Evolutionary conservation across 2,113 vertebrate species (phyloP), one percentile per base, ranked within the genome.

Genomic region (Dicrurus megarhynchus): DNA sequence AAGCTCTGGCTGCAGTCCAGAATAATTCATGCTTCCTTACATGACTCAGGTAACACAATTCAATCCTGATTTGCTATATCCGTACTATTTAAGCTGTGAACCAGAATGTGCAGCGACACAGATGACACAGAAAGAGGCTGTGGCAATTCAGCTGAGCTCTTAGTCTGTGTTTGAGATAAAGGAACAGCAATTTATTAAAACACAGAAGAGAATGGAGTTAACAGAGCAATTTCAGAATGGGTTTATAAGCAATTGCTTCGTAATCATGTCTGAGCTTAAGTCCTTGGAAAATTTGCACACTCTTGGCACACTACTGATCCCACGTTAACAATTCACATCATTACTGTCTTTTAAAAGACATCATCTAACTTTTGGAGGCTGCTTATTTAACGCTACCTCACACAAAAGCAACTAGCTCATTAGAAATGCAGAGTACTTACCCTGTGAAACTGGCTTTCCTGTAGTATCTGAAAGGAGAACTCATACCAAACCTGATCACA

Each of bases 171-270:
- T 59, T 63, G 56, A 89, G 84, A 91, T 78, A 95, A 91, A 95
- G 44, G 44, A 93, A 77, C 35, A 52, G 55, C 68, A 88, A 88
- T 86, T 95, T 88, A 90, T 78, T 92, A 90, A 88, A 96, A 95
- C 60, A 92, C 32, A 74, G 75, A 95, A 85, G 47, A 90, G 52
- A 95, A 30, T 32, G 50, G 39, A 90, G 61, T 91, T 89, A 95
- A 87, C 56, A 71, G 73, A 95, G 76, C 92, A 91, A 92, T 86
- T 93, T 93, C 53, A 74, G 64, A 90, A 86, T 44, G n/a, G 4
- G 28, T 90, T 93, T 92, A 90, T 87, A 86, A 89, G 86, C 73
- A 95, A 90, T 81, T 93, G 90, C 79, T 86, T 86, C 0, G 2
- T 93, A 91, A 92, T 92, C 79, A 78, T 26, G 53, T 88, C 71